Evolutionary conservation across 2,113 vertebrate genomes (phyloP).

Genomic region (Platycercus adscitus): DNA sequence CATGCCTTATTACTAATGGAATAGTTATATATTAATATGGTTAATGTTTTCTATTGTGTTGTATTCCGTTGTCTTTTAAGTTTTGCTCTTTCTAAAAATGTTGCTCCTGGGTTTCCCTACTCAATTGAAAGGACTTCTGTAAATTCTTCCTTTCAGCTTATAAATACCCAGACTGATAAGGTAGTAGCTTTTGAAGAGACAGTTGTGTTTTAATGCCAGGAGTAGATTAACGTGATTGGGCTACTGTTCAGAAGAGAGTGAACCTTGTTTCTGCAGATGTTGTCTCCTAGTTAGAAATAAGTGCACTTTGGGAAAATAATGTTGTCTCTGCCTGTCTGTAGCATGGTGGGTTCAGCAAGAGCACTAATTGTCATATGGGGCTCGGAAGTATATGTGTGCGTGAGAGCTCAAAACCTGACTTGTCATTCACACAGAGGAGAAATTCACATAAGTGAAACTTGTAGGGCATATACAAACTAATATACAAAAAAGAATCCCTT

Average conservation of each 20-base stretch:
- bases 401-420: neutral
- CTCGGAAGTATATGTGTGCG: neutral
- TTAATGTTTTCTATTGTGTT: neutral
- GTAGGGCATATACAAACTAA: neutral
- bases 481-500: neutral
- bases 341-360: neutral
- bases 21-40: neutral
- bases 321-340: neutral
- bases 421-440: neutral
- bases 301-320: neutral
- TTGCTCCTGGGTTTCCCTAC: neutral
- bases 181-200: neutral
- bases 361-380: fast-evolving
- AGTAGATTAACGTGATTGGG: neutral
- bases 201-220: neutral
- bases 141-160: neutral
- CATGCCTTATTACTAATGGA: neutral
- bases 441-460: neutral
- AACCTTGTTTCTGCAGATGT: neutral
- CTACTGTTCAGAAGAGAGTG: neutral
- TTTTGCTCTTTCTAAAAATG: neutral
- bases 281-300: conserved; percentile 6
- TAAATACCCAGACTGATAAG: neutral
- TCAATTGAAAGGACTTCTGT: neutral
- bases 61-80: neutral